phyloP scores from a whole-genome alignment of 2,797 vertebrate genomes.

The Threskiornis aethiopicus region DNA sequence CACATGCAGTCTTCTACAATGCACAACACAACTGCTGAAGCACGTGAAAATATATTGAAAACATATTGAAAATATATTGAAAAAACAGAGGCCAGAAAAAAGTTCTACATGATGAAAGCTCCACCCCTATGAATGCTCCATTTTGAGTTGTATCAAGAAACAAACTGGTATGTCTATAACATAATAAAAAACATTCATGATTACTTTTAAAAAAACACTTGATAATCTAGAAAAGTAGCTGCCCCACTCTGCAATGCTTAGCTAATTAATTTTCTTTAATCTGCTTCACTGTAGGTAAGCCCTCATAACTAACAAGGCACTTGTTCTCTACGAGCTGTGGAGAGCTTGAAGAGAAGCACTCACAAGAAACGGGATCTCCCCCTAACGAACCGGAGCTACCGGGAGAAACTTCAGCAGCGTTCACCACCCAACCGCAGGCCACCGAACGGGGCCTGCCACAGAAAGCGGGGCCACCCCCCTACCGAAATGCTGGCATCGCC shows the following conservation, averaged over 20 bases:
- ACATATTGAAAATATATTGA: neutral
- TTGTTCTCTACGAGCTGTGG: neutral
- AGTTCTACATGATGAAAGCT: neutral
- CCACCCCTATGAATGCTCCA: neutral
- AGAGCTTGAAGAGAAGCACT: neutral
- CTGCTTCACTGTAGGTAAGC: too few relatives aligned
- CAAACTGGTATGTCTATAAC: neutral
- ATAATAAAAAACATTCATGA: neutral
- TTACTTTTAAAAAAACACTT: neutral
- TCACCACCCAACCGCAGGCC: neutral
- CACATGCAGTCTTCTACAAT: neutral
- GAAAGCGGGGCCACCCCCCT: neutral
- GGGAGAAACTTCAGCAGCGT: neutral
- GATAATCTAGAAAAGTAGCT: neutral
- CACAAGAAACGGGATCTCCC: neutral
- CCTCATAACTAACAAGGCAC: neutral
- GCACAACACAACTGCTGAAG: neutral
- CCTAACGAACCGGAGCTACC: neutral
- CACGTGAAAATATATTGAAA: neutral
- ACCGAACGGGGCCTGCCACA: neutral
- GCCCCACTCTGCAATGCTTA: neutral
- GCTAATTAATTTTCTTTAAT: neutral
- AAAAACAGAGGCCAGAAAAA: neutral
- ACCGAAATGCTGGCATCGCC: accelerated
- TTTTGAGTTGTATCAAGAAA: neutral